A percentile compares a stretch with the other conserved stretches of the same genome.
phyloP scores from a whole-genome alignment of 2,113 vertebrate genomes.

The Oryctolagus cuniculus region DNA sequence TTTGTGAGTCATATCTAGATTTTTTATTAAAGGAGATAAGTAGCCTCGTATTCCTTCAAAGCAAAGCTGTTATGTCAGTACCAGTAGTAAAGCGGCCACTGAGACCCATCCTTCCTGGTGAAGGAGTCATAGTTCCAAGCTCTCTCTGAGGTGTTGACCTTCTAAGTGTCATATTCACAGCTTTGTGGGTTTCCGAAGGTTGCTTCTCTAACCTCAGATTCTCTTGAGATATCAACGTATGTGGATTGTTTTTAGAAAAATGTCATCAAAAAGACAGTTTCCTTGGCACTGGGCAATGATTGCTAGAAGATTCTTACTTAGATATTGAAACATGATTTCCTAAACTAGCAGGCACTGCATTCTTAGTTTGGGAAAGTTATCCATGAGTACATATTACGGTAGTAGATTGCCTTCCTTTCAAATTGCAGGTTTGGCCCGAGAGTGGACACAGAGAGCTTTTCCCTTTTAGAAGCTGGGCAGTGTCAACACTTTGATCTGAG shows the following conservation, averaged over 20 bases:
- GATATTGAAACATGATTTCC: neutral
- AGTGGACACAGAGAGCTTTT: neutral
- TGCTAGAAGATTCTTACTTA: conserved; percentile 16
- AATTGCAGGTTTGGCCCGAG: neutral
- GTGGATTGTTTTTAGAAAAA: neutral
- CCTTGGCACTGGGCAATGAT: neutral
- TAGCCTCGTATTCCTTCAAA: neutral
- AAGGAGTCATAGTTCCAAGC: neutral
- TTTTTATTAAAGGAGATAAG: neutral
- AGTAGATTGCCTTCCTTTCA: conserved; percentile 11
- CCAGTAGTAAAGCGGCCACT: neutral
- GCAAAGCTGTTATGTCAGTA: neutral
- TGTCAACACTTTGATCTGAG: neutral
- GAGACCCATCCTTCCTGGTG: neutral
- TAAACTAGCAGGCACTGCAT: neutral
- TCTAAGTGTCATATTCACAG: conserved; percentile 10
- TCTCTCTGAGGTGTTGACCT: neutral
- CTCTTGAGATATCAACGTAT: neutral
- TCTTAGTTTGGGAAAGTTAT: neutral
- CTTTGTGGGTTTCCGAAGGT: conserved; percentile 17
- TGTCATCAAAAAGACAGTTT: neutral
- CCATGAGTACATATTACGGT: neutral
- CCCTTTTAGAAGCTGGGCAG: neutral
- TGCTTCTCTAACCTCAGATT: conserved; percentile 29
- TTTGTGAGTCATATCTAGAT: neutral